Conservation (phyloP, 2,113 vertebrate genomes). For the Leucoraja erinaceus region DNA sequence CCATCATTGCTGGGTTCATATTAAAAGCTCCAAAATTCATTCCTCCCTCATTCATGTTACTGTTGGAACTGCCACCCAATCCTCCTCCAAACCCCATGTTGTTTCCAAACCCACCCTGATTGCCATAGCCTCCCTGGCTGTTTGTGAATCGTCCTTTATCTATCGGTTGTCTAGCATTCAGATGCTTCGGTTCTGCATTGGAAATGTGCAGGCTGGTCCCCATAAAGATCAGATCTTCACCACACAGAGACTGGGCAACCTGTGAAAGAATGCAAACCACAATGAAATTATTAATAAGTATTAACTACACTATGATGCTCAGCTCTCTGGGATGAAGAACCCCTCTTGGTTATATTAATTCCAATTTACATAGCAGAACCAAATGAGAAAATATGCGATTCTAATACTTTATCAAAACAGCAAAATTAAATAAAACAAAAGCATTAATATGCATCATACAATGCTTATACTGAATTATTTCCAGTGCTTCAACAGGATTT, state of each 20-base stretch:
- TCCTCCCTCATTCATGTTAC: slow-evolving; percentile 68
- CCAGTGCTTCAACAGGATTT: background rate
- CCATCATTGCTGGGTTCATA: slow-evolving; percentile 97
- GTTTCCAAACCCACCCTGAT: slow-evolving; percentile 69
- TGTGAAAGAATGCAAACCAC: slow-evolving; percentile 54
- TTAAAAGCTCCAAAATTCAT: slow-evolving; percentile 92
- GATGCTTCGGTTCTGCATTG: slow-evolving; percentile 98
- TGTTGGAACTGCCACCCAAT: slow-evolving; percentile 65
- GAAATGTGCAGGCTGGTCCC: slow-evolving; percentile 98
- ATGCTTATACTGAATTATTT: background rate
- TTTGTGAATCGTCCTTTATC: slow-evolving; percentile 89
- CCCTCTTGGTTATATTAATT: background rate
- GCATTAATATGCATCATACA: background rate
- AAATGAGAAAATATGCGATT: too few relatives aligned
- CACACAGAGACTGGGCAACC: slow-evolving; percentile 95
- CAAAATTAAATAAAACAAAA: too few relatives aligned
- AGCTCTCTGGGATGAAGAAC: background rate
- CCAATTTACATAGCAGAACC: background rate
- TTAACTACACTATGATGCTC: background rate
- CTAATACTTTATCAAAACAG: too few relatives aligned
- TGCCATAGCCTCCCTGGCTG: slow-evolving; percentile 83
- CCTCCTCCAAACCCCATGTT: slow-evolving; percentile 71
- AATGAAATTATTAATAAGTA: background rate
- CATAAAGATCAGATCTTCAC: slow-evolving; percentile 99
- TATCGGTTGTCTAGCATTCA: slow-evolving; percentile 95